phyloP scores from a whole-genome alignment of 2,888 invertebrate genomes.

The Drosophila borealis region DNA sequence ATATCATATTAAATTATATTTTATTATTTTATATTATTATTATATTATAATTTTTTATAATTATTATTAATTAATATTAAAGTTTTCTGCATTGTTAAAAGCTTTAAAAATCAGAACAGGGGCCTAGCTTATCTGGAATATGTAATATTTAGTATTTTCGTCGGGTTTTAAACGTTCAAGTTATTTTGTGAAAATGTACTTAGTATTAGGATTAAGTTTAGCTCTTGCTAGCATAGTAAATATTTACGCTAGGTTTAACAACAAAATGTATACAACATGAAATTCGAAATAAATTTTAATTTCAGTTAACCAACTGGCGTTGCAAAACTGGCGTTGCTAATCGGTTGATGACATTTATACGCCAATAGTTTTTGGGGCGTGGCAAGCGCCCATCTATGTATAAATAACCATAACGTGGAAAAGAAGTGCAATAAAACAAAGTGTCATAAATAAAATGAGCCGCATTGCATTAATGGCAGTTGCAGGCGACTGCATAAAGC shows the following conservation, averaged over 20 bases:
- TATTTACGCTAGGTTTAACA: background rate
- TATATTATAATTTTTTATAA: too few species aligned
- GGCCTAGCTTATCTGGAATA: too few species aligned
- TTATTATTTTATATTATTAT: too few species aligned
- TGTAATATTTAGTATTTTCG: too few species aligned
- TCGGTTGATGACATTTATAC: constrained; percentile 21
- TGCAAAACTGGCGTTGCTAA: constrained; percentile 11
- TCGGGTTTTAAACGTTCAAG: too few species aligned
- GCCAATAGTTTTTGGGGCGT: constrained; percentile 3
- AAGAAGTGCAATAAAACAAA: constrained; percentile 74
- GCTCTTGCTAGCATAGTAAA: background rate
- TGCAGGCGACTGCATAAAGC: constrained; percentile 75
- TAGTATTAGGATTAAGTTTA: too few species aligned
- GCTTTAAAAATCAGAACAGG: too few species aligned
- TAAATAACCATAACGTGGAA: constrained; percentile 55
- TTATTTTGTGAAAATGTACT: too few species aligned
- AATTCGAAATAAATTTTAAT: background rate
- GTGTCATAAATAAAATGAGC: constrained; percentile 74
- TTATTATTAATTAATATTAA: too few species aligned
- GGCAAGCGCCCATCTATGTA: background rate
- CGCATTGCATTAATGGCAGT: constrained; percentile 80
- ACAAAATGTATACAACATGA: background rate
- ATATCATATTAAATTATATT: too few species aligned
- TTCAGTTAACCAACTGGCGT: background rate
- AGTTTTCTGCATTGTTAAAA: too few species aligned